phyloP scores from a whole-genome alignment of 2,113 vertebrate genomes.

The Canis aureus region DNA sequence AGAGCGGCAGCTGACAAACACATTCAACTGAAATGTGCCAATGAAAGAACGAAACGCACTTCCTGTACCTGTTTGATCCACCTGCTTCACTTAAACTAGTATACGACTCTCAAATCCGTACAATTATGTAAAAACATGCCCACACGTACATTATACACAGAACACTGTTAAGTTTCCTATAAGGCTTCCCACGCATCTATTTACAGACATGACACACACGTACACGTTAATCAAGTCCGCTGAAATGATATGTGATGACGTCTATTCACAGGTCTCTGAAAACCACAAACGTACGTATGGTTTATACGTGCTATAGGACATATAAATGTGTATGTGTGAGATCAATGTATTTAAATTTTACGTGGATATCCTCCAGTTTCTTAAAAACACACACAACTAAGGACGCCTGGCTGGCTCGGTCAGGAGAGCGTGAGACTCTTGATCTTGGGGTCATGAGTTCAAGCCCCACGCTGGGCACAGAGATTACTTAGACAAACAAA shows the following conservation, averaged over 20 bases:
- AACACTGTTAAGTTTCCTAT: no score
- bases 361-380: neutral
- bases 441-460: neutral
- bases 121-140: neutral
- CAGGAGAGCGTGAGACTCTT: neutral
- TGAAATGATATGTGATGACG: neutral
- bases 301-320: no score
- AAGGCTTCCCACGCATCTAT: fast-evolving
- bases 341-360: neutral
- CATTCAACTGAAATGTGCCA: neutral
- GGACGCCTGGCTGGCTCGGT: neutral
- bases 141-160: fast-evolving
- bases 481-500: neutral
- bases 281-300: fast-evolving
- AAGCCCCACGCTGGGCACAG: neutral
- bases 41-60: neutral
- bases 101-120: neutral
- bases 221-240: neutral
- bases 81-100: neutral
- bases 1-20: neutral
- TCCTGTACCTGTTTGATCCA: no score
- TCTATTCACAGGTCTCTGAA: no score
- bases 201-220: neutral
- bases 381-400: neutral
- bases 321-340: neutral